These are phyloP conservation scores for Nothoprocta pentlandii DNA, from an alignment of 2,113 vertebrate species.

Conservation along the genomic window DNA sequence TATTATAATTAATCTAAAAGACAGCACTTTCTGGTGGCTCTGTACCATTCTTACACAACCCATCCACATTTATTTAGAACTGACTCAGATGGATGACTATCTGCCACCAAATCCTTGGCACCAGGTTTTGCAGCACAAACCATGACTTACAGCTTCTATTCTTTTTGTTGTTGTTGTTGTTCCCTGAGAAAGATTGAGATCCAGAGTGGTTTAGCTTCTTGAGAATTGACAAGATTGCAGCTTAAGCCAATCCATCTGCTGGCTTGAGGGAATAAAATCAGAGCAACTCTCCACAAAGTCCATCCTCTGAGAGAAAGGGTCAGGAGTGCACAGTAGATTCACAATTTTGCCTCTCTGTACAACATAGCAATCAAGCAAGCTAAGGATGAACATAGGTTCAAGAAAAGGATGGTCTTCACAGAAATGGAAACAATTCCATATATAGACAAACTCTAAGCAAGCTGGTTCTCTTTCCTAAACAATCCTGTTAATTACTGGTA, in stretches of 20 bases:
- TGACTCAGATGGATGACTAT: slow-evolving; percentile 26
- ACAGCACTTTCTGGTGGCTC: background rate
- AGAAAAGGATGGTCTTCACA: background rate
- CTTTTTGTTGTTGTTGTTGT: background rate
- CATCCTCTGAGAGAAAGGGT: background rate
- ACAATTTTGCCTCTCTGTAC: background rate
- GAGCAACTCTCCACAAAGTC: background rate
- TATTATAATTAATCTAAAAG: slow-evolving; percentile 41
- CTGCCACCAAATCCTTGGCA: background rate
- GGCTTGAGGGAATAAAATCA: background rate
- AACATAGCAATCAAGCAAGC: background rate
- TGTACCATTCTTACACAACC: background rate
- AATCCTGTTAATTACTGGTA: background rate
- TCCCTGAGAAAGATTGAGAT: background rate
- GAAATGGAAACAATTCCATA: background rate
- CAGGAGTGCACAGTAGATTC: background rate
- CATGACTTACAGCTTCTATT: background rate
- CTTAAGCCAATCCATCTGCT: background rate
- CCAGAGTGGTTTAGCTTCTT: background rate
- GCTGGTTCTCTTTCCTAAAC: background rate
- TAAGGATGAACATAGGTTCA: background rate
- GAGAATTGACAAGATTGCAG: background rate
- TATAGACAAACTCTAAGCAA: background rate
- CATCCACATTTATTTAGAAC: slow-evolving; percentile 36
- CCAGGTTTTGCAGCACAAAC: background rate